Percentiles rank a stretch among this genome's conserved stretches.
phyloP scores from a whole-genome alignment of 2,113 vertebrate species.

The Chaenocephalus aceratus region DNA sequence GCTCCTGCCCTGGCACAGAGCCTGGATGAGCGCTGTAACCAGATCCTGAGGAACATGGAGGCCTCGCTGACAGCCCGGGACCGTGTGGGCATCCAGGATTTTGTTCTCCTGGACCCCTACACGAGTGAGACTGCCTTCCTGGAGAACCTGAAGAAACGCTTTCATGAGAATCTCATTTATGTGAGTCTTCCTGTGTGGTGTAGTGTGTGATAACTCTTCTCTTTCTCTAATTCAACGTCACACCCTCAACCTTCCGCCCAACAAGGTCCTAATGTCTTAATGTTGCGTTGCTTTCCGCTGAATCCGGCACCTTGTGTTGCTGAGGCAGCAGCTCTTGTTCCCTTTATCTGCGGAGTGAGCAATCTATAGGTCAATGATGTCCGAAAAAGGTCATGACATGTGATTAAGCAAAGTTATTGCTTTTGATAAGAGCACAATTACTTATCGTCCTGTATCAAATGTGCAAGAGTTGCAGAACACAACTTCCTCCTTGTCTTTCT shows the following conservation, averaged over 20 bases:
- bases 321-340: slow-evolving; percentile 64
- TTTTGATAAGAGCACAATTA: slow-evolving; percentile 56
- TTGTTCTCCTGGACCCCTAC: slow-evolving; percentile 92
- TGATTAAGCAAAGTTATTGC: slow-evolving; percentile 58
- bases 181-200: slow-evolving; percentile 78
- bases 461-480: slow-evolving; percentile 29
- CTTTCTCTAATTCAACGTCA: slow-evolving; percentile 45
- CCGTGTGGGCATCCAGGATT: slow-evolving; percentile 95
- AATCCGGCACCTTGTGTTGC: slow-evolving; percentile 54
- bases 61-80: slow-evolving; percentile 92
- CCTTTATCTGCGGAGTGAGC: slow-evolving; percentile 51
- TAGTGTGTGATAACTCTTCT: slow-evolving; percentile 9
- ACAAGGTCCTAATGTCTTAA: slow-evolving; percentile 25
- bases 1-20: slow-evolving; percentile 77
- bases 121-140: slow-evolving; percentile 93
- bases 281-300: slow-evolving; percentile 40
- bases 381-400: slow-evolving; percentile 42
- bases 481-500: slow-evolving; percentile 47
- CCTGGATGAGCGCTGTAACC: slow-evolving; percentile 85
- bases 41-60: slow-evolving; percentile 89
- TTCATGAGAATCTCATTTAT: slow-evolving; percentile 96
- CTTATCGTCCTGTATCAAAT: slow-evolving; percentile 40
- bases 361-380: slow-evolving; percentile 31
- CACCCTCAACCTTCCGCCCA: slow-evolving; percentile 43
- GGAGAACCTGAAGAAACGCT: slow-evolving; percentile 94